Percentiles rank a stretch among this genome's conserved stretches.
Conservation (phyloP, 1,140 invertebrate species). For the Drosophila nigrodunni region DNA sequence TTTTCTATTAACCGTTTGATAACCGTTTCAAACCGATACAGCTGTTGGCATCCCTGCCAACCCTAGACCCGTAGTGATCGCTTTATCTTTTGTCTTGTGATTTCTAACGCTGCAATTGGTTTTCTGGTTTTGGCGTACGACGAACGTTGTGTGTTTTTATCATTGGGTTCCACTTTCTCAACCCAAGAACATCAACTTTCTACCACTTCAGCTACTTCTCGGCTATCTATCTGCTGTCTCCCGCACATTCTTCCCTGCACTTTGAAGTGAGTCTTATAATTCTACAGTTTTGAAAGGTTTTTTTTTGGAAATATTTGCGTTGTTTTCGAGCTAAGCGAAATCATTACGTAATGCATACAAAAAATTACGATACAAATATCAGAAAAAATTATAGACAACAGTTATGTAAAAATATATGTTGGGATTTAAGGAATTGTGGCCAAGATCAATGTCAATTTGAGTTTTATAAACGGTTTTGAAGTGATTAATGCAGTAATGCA, state of each 20-base stretch:
- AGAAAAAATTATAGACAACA: conserved; percentile 45
- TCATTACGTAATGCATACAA: conserved; percentile 66
- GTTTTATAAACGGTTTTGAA: neutral
- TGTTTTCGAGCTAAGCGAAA: conserved; percentile 11
- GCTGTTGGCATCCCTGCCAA: conserved; percentile 35
- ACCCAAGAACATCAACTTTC: conserved; percentile 56
- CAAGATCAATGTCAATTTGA: conserved; percentile 41
- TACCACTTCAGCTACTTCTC: conserved; percentile 63
- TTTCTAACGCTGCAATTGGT: conserved; percentile 69
- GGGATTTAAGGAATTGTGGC: conserved; percentile 2
- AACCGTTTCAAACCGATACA: conserved; percentile 33
- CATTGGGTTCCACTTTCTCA: conserved; percentile 51
- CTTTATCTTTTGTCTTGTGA: conserved; percentile 33
- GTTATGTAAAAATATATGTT: conserved; percentile 68
- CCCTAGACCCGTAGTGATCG: conserved; percentile 33
- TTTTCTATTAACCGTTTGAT: neutral
- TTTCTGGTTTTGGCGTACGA: conserved; percentile 74
- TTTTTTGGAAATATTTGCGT: conserved; percentile 32
- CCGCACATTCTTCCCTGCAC: conserved; percentile 48
- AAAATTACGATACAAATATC: conserved; percentile 38
- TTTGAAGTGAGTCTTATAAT: conserved; percentile 63
- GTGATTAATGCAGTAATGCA: neutral
- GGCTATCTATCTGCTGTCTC: conserved; percentile 46
- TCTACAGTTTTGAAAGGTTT: neutral
- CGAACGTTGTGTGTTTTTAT: conserved; percentile 63